Evolutionary conservation across 2,113 vertebrate species (phyloP).

Genomic region (Passer montanus): DNA sequence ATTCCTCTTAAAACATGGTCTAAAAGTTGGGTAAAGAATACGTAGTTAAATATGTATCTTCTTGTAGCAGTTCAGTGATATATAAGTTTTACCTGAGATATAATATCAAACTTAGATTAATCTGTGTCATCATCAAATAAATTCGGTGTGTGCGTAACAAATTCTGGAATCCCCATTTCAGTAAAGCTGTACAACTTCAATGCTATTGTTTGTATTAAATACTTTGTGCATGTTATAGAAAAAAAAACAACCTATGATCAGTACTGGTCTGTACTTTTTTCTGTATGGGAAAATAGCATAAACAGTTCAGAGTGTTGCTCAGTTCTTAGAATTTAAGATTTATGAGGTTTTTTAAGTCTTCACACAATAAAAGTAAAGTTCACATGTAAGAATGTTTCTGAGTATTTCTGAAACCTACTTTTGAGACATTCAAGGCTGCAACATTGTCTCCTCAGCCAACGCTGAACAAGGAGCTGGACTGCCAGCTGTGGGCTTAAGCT

Average conservation of each 20-base stretch:
- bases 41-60: background rate
- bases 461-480: background rate
- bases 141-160: background rate
- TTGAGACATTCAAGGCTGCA: background rate
- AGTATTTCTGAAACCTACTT: background rate
- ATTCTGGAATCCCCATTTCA: background rate
- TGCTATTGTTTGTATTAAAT: background rate
- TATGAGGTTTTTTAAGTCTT: background rate
- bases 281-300: slow-evolving; percentile 13
- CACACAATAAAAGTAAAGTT: slow-evolving; percentile 25
- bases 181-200: background rate
- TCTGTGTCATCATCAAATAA: background rate
- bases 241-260: background rate
- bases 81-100: background rate
- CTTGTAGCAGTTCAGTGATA: background rate
- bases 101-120: background rate
- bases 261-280: background rate
- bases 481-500: background rate
- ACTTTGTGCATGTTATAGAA: background rate
- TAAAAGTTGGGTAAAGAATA: background rate
- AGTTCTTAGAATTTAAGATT: background rate
- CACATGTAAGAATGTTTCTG: background rate
- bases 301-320: background rate
- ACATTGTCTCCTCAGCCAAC: background rate
- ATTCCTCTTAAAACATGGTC: background rate